Conservation (phyloP, 2,113 vertebrate genomes). For the Crotalus viridis region DNA sequence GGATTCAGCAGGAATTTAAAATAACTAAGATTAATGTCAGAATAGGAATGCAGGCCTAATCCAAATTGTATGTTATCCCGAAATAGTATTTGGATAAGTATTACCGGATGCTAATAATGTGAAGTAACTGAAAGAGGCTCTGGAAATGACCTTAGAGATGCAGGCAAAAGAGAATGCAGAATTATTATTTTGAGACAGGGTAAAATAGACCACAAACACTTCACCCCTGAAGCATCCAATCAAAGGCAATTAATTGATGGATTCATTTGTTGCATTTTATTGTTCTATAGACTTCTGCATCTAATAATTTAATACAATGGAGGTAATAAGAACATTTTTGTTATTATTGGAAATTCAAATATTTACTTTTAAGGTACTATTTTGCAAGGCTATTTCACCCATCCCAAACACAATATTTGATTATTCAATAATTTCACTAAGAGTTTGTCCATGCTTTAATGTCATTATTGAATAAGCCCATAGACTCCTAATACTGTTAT, state of each 20-base stretch:
- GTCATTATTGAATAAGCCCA: not conserved
- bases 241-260: not conserved
- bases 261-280: not conserved
- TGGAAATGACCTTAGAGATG: constrained; percentile 8
- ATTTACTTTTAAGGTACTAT: not conserved
- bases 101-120: constrained; percentile 42
- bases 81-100: constrained; percentile 53
- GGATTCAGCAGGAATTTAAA: constrained; percentile 53
- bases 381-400: not conserved
- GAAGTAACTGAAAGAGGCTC: constrained; percentile 20
- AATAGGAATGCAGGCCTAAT: constrained; percentile 49
- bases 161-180: constrained; percentile 19
- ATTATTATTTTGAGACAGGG: constrained; percentile 5
- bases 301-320: not conserved
- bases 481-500: not conserved
- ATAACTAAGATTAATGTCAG: constrained; percentile 57
- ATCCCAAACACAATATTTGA: not conserved
- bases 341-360: not conserved
- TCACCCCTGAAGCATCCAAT: constrained; percentile 34
- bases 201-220: constrained; percentile 36
- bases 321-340: not conserved
- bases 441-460: not conserved
- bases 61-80: constrained; percentile 52
- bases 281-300: not conserved
- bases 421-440: not conserved